Base-by-base conservation (phyloP, 2,797 vertebrate species). In the Rhincodon typus region DNA sequence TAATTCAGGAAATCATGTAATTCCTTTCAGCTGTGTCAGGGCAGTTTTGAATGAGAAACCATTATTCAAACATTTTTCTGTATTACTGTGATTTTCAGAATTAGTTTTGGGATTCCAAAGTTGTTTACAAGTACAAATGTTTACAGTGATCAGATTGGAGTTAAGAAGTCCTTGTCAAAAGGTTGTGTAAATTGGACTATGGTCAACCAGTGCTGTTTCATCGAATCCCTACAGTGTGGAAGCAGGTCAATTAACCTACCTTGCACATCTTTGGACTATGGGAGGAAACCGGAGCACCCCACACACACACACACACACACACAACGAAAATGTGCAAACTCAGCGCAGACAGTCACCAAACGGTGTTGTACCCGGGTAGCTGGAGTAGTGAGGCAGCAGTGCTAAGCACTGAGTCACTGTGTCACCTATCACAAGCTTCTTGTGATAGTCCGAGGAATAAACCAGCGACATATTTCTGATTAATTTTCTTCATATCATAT, bases 1-100 rank as follows among this genome's bases (percentile, higher is more conserved):
- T 25, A 50, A 62, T 62, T 34, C 27, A 62, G 53, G 17, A 93
- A 6, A n/a, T 67, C 21, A 21, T n/a, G 38, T 1, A 42, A 84
- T 19, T 84, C 79, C 38, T 19, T 21, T 5, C 7, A 19, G 42
- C 4, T 25, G 19, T n/a, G 17, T 34, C n/a, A 38, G 57, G 13
- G n/a, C 62, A 93, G 67, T 21, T 67, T 93, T 67, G 19, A 91
- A 74, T 53, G 69, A 94, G 93, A 94, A 94, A 94, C 72, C 72
- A 46, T 13, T 42, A 46, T 34, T 50, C 69, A 72, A 50, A 74
- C 10, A 17, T 94, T 94, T 70, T 72, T 50, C 13, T 8, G 12
- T 46, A 27, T 4, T 72, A 4, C 38, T 50, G 13, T 94, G 69
- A 94, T 72, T 53, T 94, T 46, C 42, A 72, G 42, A 50, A 46